A percentile compares a stretch with the other conserved stretches of the same genome.
These are phyloP conservation scores for Crotalus helleri DNA, from an alignment of 2,113 vertebrate genomes.

Conservation along the genomic window DNA sequence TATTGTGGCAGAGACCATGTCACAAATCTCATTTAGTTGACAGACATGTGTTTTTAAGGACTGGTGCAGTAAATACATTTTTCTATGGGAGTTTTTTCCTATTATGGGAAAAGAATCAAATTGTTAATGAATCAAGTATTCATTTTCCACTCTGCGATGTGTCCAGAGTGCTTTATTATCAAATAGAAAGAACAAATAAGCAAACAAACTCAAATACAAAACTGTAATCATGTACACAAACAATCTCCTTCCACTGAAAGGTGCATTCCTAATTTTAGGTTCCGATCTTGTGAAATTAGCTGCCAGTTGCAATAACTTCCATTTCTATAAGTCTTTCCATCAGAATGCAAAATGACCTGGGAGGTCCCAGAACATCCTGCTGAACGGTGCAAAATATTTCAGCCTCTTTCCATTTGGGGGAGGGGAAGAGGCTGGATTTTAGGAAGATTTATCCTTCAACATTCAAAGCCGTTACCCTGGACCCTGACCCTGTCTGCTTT, in stretches of 20 bases:
- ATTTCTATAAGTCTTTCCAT: background rate
- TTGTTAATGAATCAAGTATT: background rate
- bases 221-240: background rate
- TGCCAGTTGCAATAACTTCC: background rate
- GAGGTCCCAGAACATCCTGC: background rate
- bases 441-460: background rate
- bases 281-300: background rate
- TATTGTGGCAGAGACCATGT: background rate
- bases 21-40: background rate
- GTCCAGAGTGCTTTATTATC: background rate
- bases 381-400: background rate
- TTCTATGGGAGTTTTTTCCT: background rate
- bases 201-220: background rate
- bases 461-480: no score
- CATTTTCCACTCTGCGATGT: background rate
- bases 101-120: background rate
- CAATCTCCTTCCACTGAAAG: background rate
- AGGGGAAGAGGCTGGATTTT: background rate
- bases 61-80: background rate
- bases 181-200: background rate
- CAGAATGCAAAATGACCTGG: background rate
- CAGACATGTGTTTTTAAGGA: background rate
- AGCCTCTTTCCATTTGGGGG: background rate
- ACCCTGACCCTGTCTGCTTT: no score
- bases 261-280: background rate